Base-by-base conservation (phyloP, 2,113 vertebrate genomes). In the Etheostoma cragini region DNA sequence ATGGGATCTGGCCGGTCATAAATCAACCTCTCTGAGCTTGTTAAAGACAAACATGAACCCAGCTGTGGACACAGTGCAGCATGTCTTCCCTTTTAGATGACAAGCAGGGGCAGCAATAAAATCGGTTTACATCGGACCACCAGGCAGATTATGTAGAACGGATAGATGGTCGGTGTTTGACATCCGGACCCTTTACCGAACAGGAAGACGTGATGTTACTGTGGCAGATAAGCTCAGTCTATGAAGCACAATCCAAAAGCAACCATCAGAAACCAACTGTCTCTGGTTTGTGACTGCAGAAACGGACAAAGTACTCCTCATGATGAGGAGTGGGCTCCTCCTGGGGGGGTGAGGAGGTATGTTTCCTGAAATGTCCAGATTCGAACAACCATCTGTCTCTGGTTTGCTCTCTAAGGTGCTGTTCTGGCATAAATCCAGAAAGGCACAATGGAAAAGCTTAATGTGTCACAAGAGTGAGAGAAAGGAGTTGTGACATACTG, bases 1-100 rank as follows among this genome's bases (percentile, higher is more conserved):
- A 89, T 87, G 60, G 72, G 80, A 89, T 65, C 75, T 78, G 91
- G 89, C 91, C 69, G 76, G 50, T 89, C 86, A 14, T 91, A 89
- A 81, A 91, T 93, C 92, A 91, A 88, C 82, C 86, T 85, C 81
- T 91, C 88, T 81, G 75, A 85, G 88, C 88, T 89, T 82, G 91
- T 92, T 91, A 90, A 81, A 85, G 84, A 83, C 85, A 84, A 80
- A 87, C 62, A 77, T 26, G 72, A 60, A 82, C 52, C 76, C 66
- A 63, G 26, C 11, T 12, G 24, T 35, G 69, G 75, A 78, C 76
- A 66, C 54, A 26, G 11, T 30, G 71, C 62, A 30, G 7, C 71
- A 63, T 46, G 82, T 74, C 49, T 35, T 63, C n/a, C 66, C 74
- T 88, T 76, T 65, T 69, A 84, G 80, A 86, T 84, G 78, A 87